Evolutionary conservation across 2,888 invertebrate species (phyloP).

Genomic region (Zaprionus bogoriensis): DNA sequence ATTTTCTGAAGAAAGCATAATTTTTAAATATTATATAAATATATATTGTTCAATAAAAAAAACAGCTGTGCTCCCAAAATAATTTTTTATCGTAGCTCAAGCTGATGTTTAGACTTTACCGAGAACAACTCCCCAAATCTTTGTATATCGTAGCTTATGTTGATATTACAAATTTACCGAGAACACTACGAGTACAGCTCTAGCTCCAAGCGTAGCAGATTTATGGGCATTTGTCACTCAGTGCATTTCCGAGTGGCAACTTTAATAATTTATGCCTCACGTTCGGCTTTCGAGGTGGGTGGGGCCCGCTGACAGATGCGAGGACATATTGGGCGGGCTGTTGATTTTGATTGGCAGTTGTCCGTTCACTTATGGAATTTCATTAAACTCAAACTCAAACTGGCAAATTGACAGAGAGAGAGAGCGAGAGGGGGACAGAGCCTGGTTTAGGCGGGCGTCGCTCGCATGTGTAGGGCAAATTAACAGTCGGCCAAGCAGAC

Average conservation of each 20-base stretch:
- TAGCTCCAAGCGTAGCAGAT: conserved; percentile 3
- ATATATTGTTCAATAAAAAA: no score
- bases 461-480: conserved; percentile 65
- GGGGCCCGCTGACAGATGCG: conserved; percentile 47
- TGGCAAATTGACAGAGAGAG: conserved; percentile 1
- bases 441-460: conserved; percentile 31
- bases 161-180: no score
- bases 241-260: conserved; percentile 26
- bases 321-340: conserved; percentile 52
- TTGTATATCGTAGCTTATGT: no score
- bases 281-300: conserved; percentile 17
- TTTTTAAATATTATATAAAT: no score
- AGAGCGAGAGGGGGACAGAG: neutral
- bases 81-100: no score
- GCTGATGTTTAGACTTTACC: no score
- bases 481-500: conserved; percentile 52
- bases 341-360: conserved; percentile 62
- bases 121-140: no score
- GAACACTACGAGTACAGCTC: no score
- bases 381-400: conserved; percentile 57
- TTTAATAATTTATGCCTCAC: conserved; percentile 51
- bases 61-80: no score
- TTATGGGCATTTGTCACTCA: neutral
- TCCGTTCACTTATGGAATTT: conserved; percentile 64
- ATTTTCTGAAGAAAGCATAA: no score